Conservation (phyloP, 2,797 vertebrate species). For the Melanotaenia nigrans region DNA sequence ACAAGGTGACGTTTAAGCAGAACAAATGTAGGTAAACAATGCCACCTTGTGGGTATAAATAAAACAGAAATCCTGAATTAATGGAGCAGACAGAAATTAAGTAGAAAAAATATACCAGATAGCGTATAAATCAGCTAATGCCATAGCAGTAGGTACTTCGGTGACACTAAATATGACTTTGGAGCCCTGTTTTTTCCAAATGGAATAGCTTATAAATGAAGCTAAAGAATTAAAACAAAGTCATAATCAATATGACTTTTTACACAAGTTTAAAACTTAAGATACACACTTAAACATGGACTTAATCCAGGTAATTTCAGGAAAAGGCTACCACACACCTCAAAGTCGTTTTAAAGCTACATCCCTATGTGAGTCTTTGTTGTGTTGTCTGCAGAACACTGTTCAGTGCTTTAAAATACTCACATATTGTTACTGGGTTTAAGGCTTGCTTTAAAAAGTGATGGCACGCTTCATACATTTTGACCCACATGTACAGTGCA, state of each 20-base stretch:
- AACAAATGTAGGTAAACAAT: constrained; percentile 29
- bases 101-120: neutral
- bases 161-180: neutral
- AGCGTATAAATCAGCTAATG: neutral
- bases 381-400: neutral
- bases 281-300: neutral
- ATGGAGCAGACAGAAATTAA: neutral
- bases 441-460: neutral
- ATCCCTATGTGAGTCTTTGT: neutral
- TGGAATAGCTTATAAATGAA: neutral
- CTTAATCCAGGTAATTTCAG: neutral
- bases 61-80: neutral
- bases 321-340: neutral
- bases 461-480: neutral
- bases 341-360: too few relatives aligned
- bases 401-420: neutral
- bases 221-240: neutral
- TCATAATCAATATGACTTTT: neutral
- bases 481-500: neutral
- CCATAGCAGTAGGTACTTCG: neutral
- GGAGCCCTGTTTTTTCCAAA: neutral
- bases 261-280: neutral
- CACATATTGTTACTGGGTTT: neutral
- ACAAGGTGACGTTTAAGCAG: neutral
- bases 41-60: constrained; percentile 54